Evolutionary conservation across 2,113 vertebrate genomes (phyloP).

Genomic region (Oriolus oriolus): DNA sequence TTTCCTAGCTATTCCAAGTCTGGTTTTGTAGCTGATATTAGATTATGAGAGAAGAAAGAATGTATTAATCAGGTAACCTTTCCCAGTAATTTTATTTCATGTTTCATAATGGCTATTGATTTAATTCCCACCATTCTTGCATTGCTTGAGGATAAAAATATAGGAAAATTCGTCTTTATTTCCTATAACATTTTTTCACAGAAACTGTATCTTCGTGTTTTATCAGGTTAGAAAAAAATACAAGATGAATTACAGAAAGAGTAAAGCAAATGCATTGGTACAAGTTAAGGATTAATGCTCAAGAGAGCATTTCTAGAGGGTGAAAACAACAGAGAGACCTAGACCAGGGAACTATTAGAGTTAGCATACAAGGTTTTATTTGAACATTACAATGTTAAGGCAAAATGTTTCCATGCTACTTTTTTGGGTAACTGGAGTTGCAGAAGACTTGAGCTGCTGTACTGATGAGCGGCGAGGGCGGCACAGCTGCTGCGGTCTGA

Average conservation of each 20-base stretch:
- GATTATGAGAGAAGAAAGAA: neutral
- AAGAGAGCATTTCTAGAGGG: neutral
- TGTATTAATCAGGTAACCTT: neutral
- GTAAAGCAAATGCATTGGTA: neutral
- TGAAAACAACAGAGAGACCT: neutral
- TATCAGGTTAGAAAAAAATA: neutral
- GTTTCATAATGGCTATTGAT: neutral
- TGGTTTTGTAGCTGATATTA: neutral
- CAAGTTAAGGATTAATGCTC: neutral
- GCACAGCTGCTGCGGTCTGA: neutral
- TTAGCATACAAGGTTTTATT: neutral
- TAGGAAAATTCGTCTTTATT: neutral
- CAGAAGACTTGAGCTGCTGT: neutral
- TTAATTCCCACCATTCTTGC: neutral
- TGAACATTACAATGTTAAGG: neutral
- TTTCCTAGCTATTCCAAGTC: neutral
- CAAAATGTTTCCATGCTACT: neutral
- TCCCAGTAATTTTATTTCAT: neutral
- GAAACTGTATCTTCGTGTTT: neutral
- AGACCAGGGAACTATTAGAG: neutral
- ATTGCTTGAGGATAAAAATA: neutral
- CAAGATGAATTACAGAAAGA: neutral
- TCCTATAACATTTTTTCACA: neutral
- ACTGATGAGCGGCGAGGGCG: accelerated
- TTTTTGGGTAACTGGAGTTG: neutral